Percentiles rank a stretch among this genome's conserved stretches.
Evolutionary conservation across 2,888 invertebrate species (phyloP).

Genomic region (Merodon equestris): DNA sequence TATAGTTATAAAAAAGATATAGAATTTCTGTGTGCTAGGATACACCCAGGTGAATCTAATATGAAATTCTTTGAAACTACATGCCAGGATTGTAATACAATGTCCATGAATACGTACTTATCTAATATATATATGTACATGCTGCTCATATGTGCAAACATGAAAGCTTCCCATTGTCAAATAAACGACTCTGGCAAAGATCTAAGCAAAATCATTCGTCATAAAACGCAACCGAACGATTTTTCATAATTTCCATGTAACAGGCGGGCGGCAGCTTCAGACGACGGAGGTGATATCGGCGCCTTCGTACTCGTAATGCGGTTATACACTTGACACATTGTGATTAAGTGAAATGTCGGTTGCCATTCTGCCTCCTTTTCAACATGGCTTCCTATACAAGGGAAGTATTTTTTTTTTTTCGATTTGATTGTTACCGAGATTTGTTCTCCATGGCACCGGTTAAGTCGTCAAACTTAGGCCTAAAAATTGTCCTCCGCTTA

Average conservation of each 20-base stretch:
- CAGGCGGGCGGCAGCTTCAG: slow-evolving; percentile 11
- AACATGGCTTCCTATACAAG: slow-evolving; percentile 55
- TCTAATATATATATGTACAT: background rate
- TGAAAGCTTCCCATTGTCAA: slow-evolving; percentile 42
- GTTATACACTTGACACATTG: slow-evolving; percentile 70
- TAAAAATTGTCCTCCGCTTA: slow-evolving; percentile 21
- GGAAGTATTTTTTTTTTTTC: slow-evolving; percentile 22
- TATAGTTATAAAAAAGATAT: slow-evolving; percentile 13
- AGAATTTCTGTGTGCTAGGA: background rate
- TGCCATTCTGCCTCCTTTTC: slow-evolving; percentile 49
- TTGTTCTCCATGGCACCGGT: slow-evolving; percentile 69
- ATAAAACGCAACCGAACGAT: slow-evolving; percentile 29
- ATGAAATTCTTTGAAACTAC: background rate
- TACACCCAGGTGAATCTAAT: slow-evolving; percentile 34
- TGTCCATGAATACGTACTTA: too few species aligned
- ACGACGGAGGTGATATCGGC: too few species aligned
- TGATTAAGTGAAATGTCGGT: slow-evolving; percentile 62
- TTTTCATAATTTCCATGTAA: slow-evolving; percentile 37
- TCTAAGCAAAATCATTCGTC: slow-evolving; percentile 53
- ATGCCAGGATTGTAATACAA: too few species aligned
- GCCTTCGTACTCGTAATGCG: slow-evolving; percentile 51
- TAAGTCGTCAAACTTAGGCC: slow-evolving; percentile 61
- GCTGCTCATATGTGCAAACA: slow-evolving; percentile 7
- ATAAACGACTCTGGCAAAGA: slow-evolving; percentile 42
- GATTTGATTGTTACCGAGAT: slow-evolving; percentile 62